phyloP scores from a whole-genome alignment of 2,113 vertebrate species.

The Sciurus niger region DNA sequence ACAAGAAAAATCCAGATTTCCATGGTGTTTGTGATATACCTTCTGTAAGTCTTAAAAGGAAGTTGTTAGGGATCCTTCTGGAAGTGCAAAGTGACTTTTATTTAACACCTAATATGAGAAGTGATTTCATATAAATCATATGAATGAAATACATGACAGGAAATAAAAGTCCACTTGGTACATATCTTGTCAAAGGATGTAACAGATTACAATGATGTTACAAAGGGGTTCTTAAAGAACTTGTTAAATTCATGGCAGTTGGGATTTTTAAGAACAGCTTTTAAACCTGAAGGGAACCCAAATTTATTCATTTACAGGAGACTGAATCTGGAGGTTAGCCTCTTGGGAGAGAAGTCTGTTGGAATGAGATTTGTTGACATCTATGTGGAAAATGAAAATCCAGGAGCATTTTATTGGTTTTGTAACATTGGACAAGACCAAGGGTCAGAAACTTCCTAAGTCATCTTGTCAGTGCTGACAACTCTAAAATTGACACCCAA shows the following conservation, averaged over 20 bases:
- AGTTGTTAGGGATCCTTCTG: not conserved
- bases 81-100: constrained; percentile 24
- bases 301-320: not conserved
- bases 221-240: not conserved
- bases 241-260: not conserved
- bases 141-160: constrained; percentile 9
- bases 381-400: constrained; percentile 58
- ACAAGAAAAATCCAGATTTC: not conserved
- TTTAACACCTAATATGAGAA: constrained; percentile 4
- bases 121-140: constrained; percentile 38
- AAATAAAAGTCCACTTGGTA: constrained; percentile 23
- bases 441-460: not conserved
- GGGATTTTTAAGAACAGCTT: constrained; percentile 32
- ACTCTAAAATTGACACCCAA: not conserved
- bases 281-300: not conserved
- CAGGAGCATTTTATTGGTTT: constrained; percentile 44
- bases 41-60: not conserved
- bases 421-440: constrained; percentile 54
- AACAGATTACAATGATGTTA: constrained; percentile 28
- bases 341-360: constrained; percentile 20
- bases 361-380: constrained; percentile 51
- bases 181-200: not conserved
- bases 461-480: constrained; percentile 13
- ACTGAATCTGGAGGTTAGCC: not conserved
- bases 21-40: not conserved